A percentile compares a stretch with the other conserved stretches of the same genome.
phyloP scores from a whole-genome alignment of 2,888 invertebrate species.

The Lampropteryx suffumata region DNA sequence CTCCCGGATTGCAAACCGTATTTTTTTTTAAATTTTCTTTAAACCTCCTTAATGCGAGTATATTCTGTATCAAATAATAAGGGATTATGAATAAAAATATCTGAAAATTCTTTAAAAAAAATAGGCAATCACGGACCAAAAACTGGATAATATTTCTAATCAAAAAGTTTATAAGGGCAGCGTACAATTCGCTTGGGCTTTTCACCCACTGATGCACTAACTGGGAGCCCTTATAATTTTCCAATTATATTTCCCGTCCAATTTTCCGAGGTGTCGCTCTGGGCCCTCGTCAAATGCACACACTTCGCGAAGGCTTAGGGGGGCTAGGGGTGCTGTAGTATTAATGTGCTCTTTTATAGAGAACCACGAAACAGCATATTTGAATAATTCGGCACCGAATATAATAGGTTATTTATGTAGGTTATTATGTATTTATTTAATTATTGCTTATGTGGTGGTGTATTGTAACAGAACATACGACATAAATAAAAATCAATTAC shows the following conservation, averaged over 20 bases:
- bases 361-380: constrained; percentile 4
- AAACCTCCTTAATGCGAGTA: too few species aligned
- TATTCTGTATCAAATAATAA: too few species aligned
- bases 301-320: constrained; percentile 29
- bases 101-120: too few species aligned
- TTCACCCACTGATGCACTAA: constrained; percentile 26
- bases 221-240: constrained; percentile 70
- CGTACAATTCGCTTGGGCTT: constrained; percentile 12
- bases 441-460: too few species aligned
- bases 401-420: too few species aligned
- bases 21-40: too few species aligned
- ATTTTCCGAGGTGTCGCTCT: constrained; percentile 81
- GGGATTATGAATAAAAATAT: too few species aligned
- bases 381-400: not conserved
- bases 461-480: too few species aligned
- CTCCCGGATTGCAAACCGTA: too few species aligned
- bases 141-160: constrained; percentile 27
- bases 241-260: constrained; percentile 83
- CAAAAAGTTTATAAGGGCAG: constrained; percentile 23
- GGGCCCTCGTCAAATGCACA: constrained; percentile 79
- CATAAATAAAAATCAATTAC: too few species aligned
- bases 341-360: constrained; percentile 13
- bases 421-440: too few species aligned
- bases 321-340: constrained; percentile 13
- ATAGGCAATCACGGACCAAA: constrained; percentile 12